A percentile compares a stretch with the other conserved stretches of the same genome.
These are phyloP conservation scores for Orcinus orca DNA, from an alignment of 2,113 vertebrate genomes.

Conservation along the genomic window DNA sequence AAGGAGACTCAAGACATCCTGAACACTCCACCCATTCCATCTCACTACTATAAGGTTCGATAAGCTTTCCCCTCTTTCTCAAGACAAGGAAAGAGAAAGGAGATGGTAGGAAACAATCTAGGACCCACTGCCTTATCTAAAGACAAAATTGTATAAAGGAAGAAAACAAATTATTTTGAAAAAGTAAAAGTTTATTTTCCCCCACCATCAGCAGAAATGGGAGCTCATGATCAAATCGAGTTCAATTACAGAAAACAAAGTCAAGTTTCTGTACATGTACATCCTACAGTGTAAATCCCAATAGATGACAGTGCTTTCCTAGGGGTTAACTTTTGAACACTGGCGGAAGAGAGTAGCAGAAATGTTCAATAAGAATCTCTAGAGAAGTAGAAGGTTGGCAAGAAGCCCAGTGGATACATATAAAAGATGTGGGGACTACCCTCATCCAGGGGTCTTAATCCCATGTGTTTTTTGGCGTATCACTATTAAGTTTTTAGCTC, in stretches of 20 bases:
- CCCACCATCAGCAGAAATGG: not conserved
- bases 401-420: not conserved
- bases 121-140: not conserved
- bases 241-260: not conserved
- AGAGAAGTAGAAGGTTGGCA: not conserved
- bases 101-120: not conserved
- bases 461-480: not conserved
- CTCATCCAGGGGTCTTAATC: too few species aligned
- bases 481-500: not conserved
- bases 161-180: not conserved
- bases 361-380: not conserved
- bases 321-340: not conserved
- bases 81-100: not conserved
- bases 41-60: too few species aligned
- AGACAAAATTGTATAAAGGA: not conserved
- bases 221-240: not conserved
- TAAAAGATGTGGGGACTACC: not conserved
- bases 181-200: not conserved
- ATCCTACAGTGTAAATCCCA: not conserved
- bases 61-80: not conserved
- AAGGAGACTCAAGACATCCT: not conserved
- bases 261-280: not conserved
- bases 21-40: fast-evolving
- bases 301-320: not conserved
- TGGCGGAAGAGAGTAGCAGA: not conserved